Base-by-base conservation (phyloP, 1,140 invertebrate species). In the Trichogramma pretiosum region DNA sequence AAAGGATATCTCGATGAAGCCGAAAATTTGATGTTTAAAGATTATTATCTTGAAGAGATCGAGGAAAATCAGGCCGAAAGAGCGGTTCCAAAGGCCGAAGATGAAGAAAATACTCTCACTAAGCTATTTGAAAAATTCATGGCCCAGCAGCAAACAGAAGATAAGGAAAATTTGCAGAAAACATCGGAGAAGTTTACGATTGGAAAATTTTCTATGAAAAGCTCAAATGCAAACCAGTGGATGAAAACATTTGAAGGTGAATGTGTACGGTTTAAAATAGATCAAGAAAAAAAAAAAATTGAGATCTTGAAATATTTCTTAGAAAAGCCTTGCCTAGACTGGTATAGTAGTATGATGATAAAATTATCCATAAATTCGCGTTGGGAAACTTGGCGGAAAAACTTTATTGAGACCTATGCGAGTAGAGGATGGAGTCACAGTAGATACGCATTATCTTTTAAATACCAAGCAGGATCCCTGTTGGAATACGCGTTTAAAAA, bases 371-470 rank as follows among this genome's bases (percentile, higher is more conserved):
- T 52, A 21, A 40, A 51, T 7, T 46, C 47, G 32, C 38, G 48
- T 36, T 57, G 56, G 47, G 35, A 38, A 14, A 38, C 10, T 16
- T 57, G 51, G 53, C 53, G 40, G 50, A 40, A 45, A 39, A 53
- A 48, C 26, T 52, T 56, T 19, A 42, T 16, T 51, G 52, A 56
- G 23, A 55, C 57, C 8, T 58, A 46, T 50, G 48, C 36, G 23
- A 43, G 56, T 38, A 54, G 55, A 53, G 49, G 54, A 10, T 60
- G 56, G 54, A 39, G 28, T 13, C 45, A n/a, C n/a, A n/a, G n/a
- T n/a, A n/a, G n/a, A n/a, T n/a, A n/a, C n/a, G n/a, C n/a, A n/a
- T n/a, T n/a, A n/a, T n/a, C n/a, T n/a, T n/a, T n/a, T n/a, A n/a
- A n/a, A n/a, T n/a, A n/a, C n/a, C n/a, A n/a, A n/a, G n/a, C n/a